A percentile compares a stretch with the other conserved stretches of the same genome.
Evolutionary conservation across 2,113 vertebrate species (phyloP).

Genomic region (Psammodynastes pulverulentus): DNA sequence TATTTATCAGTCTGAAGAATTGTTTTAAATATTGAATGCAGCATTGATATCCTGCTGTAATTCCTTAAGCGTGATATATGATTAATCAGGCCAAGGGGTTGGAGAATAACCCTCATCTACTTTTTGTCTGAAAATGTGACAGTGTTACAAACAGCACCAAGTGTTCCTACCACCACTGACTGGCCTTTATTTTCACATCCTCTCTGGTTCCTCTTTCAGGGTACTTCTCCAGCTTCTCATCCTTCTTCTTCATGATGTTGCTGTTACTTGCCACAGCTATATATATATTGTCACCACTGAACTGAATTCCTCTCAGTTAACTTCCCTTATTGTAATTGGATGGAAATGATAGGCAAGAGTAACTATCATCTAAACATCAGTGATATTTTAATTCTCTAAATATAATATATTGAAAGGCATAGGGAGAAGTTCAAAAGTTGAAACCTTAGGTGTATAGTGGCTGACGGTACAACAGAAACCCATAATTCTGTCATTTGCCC

Average conservation of each 20-base stretch:
- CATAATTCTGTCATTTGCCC: neutral
- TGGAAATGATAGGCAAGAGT: neutral
- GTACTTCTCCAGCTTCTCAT: neutral
- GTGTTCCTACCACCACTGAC: neutral
- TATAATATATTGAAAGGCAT: neutral
- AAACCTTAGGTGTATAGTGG: neutral
- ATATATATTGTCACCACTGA: neutral
- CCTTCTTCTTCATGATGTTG: neutral
- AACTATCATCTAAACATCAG: neutral
- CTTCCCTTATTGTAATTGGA: neutral
- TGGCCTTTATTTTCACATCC: neutral
- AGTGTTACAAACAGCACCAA: neutral
- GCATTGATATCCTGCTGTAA: neutral
- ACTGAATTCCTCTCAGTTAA: neutral
- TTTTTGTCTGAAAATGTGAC: neutral
- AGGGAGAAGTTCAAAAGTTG: neutral
- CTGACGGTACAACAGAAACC: neutral
- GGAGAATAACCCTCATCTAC: slow-evolving; percentile 16
- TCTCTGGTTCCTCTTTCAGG: neutral
- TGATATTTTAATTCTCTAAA: neutral
- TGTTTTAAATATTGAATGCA: slow-evolving; percentile 3
- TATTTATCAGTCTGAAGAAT: neutral
- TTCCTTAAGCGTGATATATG: neutral
- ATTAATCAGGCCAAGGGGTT: slow-evolving; percentile 1
- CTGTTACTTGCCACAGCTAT: neutral